Evolutionary conservation across 2,113 vertebrate species (phyloP).

Genomic region (Zeus faber): DNA sequence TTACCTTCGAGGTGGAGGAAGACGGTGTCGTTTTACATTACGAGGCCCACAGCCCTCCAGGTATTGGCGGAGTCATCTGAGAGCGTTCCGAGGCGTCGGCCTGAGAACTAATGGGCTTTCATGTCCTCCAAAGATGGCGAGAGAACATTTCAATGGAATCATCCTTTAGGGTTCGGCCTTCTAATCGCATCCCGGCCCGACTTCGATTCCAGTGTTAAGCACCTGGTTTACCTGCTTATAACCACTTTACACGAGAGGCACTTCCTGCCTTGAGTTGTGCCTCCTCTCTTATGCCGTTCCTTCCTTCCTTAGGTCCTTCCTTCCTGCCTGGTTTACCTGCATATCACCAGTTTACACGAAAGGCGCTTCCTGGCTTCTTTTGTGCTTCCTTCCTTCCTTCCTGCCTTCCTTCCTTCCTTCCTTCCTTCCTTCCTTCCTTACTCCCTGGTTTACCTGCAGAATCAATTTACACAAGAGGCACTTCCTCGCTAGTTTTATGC

Average conservation of each 20-base stretch:
- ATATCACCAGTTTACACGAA: too few relatives aligned
- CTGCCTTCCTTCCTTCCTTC: neutral
- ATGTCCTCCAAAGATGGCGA: conserved; percentile 27
- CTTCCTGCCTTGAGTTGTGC: too few relatives aligned
- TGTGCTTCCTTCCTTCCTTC: neutral
- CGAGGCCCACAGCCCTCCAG: conserved; percentile 21
- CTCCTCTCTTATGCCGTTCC: too few relatives aligned
- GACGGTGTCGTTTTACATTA: conserved; percentile 32
- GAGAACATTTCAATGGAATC: conserved; percentile 18
- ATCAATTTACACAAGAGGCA: too few relatives aligned
- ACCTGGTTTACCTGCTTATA: neutral
- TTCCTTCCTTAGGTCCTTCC: too few relatives aligned
- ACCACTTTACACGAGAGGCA: too few relatives aligned
- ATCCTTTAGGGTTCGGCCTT: conserved; percentile 9
- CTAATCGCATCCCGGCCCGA: conserved; percentile 13
- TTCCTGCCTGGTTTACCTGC: too few relatives aligned
- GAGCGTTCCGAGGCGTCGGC: conserved; percentile 11
- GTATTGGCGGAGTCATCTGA: conserved; percentile 40
- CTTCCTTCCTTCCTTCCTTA: neutral
- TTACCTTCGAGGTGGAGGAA: conserved; percentile 2
- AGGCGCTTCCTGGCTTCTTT: too few relatives aligned
- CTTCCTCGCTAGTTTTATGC: too few relatives aligned
- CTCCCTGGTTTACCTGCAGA: too few relatives aligned
- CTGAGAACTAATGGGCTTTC: conserved; percentile 28
- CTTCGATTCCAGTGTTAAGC: conserved; percentile 8